Percentiles rank a stretch among this genome's conserved stretches.
phyloP scores from a whole-genome alignment of 2,113 vertebrate species.

The Cairina moschata region DNA sequence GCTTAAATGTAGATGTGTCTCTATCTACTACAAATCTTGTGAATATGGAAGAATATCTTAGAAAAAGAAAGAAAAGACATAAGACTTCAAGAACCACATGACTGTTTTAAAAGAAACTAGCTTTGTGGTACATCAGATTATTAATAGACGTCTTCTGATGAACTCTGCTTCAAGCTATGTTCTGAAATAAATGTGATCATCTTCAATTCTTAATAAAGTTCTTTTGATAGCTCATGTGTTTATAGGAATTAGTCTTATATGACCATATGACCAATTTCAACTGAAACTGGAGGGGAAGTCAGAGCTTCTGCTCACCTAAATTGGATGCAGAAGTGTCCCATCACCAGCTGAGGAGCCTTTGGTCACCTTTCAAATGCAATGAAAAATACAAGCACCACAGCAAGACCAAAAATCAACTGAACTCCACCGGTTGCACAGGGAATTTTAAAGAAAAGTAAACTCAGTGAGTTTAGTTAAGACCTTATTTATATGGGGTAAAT shows the following conservation, averaged over 20 bases:
- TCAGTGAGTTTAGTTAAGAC: background rate
- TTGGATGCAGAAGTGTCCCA: background rate
- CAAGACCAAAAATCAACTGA: background rate
- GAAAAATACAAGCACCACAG: background rate
- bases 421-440: background rate
- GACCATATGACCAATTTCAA: background rate
- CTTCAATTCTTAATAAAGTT: background rate
- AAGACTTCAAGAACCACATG: background rate
- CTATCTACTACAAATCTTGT: background rate
- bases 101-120: background rate
- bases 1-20: background rate
- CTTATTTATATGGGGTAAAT: background rate
- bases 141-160: background rate
- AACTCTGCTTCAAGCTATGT: background rate
- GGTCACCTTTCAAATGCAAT: background rate
- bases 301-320: background rate
- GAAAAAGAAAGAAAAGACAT: background rate
- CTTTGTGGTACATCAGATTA: background rate
- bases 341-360: background rate
- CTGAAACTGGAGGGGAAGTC: background rate
- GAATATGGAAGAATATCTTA: background rate
- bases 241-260: background rate
- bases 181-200: background rate
- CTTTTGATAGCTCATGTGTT: background rate
- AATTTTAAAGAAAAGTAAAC: background rate